Conservation (phyloP, 2,888 invertebrate species). For the Zonitis immaculata region DNA sequence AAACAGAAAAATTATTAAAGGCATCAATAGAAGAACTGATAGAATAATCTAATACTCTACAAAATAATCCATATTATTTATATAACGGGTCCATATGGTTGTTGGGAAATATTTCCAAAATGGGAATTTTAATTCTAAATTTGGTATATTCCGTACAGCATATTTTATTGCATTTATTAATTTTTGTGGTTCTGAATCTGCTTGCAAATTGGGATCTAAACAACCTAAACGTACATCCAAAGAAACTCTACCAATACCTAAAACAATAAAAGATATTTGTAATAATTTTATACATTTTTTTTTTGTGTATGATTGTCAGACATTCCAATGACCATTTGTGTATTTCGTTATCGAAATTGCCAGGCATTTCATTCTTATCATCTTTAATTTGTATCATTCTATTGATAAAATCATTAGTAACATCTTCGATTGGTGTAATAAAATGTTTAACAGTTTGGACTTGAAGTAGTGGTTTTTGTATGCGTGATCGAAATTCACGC, state of each 20-base stretch:
- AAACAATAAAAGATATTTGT: constrained; percentile 12
- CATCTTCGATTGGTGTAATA: constrained; percentile 63
- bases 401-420: constrained; percentile 64
- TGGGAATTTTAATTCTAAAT: constrained; percentile 61
- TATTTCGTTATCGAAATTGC: constrained; percentile 65
- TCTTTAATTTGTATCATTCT: constrained; percentile 58
- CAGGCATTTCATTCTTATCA: constrained; percentile 56
- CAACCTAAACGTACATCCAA: constrained; percentile 63
- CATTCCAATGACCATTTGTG: constrained; percentile 80
- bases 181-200: constrained; percentile 54
- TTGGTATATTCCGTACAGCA: constrained; percentile 62
- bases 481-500: constrained; percentile 72
- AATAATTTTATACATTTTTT: not conserved
- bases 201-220: constrained; percentile 52
- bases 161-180: constrained; percentile 64
- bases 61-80: constrained; percentile 63
- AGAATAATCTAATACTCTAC: constrained; percentile 52
- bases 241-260: constrained; percentile 64
- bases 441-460: constrained; percentile 69
- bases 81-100: constrained; percentile 58
- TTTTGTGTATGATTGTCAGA: no score
- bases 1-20: constrained; percentile 4
- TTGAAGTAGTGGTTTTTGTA: constrained; percentile 72
- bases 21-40: no score
- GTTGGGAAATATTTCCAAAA: constrained; percentile 65